phyloP scores from a whole-genome alignment of 2,797 vertebrate genomes.

The Sebastes minor region DNA sequence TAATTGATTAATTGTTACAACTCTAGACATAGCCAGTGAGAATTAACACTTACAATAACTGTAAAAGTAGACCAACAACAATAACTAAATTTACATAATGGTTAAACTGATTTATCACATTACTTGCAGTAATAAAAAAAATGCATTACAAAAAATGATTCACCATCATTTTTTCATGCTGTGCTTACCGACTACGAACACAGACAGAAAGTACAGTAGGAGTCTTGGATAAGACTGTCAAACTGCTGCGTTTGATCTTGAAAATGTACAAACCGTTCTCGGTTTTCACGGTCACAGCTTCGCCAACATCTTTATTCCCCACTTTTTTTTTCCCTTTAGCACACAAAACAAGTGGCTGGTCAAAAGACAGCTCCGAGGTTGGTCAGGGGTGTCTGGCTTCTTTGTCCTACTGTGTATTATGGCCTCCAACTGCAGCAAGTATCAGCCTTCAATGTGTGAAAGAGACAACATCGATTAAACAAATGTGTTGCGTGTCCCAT shows the following conservation, averaged over 20 bases:
- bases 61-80: too few relatives aligned
- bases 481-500: background rate
- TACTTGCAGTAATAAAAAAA: too few relatives aligned
- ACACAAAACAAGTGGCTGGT: background rate
- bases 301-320: background rate
- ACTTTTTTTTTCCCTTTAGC: background rate
- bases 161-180: background rate
- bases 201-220: background rate
- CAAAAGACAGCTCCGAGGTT: background rate
- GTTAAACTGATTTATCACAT: background rate
- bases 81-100: background rate
- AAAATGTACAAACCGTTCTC: background rate
- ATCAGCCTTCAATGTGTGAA: background rate
- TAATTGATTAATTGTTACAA: too few relatives aligned
- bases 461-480: background rate
- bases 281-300: conserved; percentile 3
- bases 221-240: background rate
- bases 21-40: background rate
- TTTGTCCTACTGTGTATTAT: background rate
- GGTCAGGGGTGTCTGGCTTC: background rate
- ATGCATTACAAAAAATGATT: background rate
- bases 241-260: background rate
- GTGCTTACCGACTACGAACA: background rate
- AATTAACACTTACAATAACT: background rate
- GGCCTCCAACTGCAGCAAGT: background rate